These are phyloP conservation scores for Chaenodraco wilsoni DNA, from an alignment of 2,797 vertebrate species.

Conservation along the genomic window DNA sequence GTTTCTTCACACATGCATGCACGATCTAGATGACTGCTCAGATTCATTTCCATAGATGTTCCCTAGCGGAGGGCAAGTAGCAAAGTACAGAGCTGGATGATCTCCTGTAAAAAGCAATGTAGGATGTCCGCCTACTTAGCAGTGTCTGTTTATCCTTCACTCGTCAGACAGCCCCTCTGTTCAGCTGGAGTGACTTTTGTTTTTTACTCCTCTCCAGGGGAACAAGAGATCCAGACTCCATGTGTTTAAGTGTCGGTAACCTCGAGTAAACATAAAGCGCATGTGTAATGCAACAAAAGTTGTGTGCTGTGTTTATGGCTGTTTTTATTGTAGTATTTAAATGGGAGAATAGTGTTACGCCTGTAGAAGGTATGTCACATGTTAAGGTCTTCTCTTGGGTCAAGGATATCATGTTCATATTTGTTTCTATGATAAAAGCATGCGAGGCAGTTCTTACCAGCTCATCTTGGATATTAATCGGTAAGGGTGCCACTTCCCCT, in stretches of 20 bases:
- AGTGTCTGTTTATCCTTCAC: constrained; percentile 43
- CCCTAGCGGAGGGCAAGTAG: constrained; percentile 6
- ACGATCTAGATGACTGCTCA: not conserved
- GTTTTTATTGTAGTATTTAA: constrained; percentile 35
- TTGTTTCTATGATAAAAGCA: constrained; percentile 14
- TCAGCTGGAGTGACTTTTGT: constrained; percentile 1
- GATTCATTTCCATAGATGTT: constrained; percentile 55
- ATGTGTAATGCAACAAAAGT: constrained; percentile 19
- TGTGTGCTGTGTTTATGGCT: constrained; percentile 33
- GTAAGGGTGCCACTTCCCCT: constrained; percentile 67
- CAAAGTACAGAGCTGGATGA: constrained; percentile 15
- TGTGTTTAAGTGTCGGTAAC: constrained; percentile 9
- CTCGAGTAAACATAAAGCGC: constrained; percentile 24
- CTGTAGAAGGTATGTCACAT: constrained; percentile 22
- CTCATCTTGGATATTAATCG: constrained; percentile 38
- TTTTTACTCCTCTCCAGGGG: constrained; percentile 9
- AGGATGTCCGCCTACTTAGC: constrained; percentile 43
- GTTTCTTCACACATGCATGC: not conserved
- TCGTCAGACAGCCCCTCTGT: constrained; percentile 51
- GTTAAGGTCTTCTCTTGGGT: not conserved
- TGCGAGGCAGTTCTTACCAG: not conserved
- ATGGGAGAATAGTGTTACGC: constrained; percentile 1
- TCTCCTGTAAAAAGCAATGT: constrained; percentile 40
- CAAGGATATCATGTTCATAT: not conserved
- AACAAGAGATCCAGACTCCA: not conserved